Conservation (phyloP, 2,797 vertebrate species). For the Ataeniobius toweri region DNA sequence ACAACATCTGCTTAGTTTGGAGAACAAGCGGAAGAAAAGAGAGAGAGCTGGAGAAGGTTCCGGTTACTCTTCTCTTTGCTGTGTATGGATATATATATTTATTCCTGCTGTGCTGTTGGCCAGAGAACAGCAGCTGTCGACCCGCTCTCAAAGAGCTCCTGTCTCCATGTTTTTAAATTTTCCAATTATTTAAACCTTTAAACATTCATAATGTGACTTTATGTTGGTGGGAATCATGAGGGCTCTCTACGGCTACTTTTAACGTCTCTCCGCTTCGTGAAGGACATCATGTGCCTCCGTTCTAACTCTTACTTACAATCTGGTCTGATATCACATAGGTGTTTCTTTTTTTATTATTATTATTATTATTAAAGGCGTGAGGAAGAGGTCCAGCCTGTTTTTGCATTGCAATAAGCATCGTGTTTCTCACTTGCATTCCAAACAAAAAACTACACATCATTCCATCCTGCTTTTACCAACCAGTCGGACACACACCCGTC, state of each 20-base stretch:
- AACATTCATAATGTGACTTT: slow-evolving; percentile 78
- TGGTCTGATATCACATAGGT: slow-evolving; percentile 22
- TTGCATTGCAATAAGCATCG: slow-evolving; percentile 35
- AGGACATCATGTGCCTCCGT: slow-evolving; percentile 38
- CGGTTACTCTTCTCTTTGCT: slow-evolving; percentile 67
- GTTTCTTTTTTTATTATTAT: not conserved
- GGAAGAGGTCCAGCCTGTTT: slow-evolving; percentile 61
- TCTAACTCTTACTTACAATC: slow-evolving; percentile 26
- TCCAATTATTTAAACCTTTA: slow-evolving; percentile 82
- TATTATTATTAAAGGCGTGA: slow-evolving; percentile 28
- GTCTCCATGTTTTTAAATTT: slow-evolving; percentile 75
- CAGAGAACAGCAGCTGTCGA: slow-evolving; percentile 75
- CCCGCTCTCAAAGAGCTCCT: slow-evolving; percentile 84
- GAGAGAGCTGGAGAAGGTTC: slow-evolving; percentile 52
- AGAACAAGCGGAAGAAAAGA: slow-evolving; percentile 37
- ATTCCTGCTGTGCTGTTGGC: slow-evolving; percentile 79
- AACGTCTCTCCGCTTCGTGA: slow-evolving; percentile 44
- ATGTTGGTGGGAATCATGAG: slow-evolving; percentile 76
- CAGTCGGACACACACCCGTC: slow-evolving; percentile 27
- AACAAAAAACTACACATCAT: slow-evolving; percentile 60
- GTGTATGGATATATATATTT: slow-evolving; percentile 77
- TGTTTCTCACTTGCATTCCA: slow-evolving; percentile 62
- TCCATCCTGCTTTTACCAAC: slow-evolving; percentile 51
- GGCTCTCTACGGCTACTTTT: slow-evolving; percentile 71
- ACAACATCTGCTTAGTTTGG: slow-evolving; percentile 58